Evolutionary conservation across 2,113 vertebrate genomes (phyloP).

Genomic region (Pardalotus punctatus): DNA sequence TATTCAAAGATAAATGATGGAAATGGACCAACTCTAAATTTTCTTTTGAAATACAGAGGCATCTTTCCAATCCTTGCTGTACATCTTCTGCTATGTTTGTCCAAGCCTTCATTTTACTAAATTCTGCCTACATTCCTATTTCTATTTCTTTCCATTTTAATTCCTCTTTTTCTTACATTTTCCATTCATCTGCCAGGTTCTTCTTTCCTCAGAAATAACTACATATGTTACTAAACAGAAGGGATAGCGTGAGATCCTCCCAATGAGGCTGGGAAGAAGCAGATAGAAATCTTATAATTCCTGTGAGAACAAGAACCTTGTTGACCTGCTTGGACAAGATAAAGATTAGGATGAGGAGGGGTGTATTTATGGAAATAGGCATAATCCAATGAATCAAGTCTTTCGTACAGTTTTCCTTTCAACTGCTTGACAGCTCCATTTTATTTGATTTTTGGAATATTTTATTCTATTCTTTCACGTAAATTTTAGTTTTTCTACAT

Average conservation of each 20-base stretch:
- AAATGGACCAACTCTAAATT: not conserved
- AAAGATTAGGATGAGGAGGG: conserved; percentile 11
- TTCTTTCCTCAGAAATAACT: not conserved
- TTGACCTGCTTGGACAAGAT: conserved; percentile 47
- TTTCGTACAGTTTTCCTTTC: conserved; percentile 16
- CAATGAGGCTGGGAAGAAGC: not conserved
- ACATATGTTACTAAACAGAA: not conserved
- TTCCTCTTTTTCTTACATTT: not conserved
- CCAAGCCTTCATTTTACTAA: not conserved
- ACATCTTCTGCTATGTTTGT: not conserved
- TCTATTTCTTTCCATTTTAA: not conserved
- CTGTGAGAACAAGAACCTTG: conserved; percentile 10
- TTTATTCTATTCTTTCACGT: conserved; percentile 34
- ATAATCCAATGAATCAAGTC: conserved; percentile 34
- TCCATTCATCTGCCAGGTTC: not conserved
- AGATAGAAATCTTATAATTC: not conserved
- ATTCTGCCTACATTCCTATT: not conserved
- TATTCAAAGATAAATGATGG: not conserved
- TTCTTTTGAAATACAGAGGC: not conserved
- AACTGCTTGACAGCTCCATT: not conserved
- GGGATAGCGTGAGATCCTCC: not conserved
- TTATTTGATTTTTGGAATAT: conserved; percentile 45
- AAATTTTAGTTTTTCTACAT: conserved; percentile 41
- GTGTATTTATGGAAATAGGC: not conserved
- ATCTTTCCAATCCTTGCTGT: not conserved